A percentile compares a stretch with the other conserved stretches of the same genome.
Conservation (phyloP, 2,888 invertebrate species). For the Seira musarum region DNA sequence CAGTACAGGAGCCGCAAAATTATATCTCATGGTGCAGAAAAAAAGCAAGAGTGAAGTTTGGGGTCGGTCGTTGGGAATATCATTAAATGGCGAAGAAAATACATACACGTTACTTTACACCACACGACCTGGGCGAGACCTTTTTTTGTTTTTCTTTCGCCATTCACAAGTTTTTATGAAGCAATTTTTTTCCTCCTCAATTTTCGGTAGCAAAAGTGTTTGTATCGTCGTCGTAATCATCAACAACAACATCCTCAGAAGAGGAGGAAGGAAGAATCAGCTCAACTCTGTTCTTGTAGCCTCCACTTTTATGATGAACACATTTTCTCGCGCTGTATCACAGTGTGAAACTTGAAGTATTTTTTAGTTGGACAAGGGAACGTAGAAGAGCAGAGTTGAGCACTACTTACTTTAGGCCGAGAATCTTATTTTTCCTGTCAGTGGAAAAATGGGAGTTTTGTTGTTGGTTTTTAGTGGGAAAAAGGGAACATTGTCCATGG, state of each 20-base stretch:
- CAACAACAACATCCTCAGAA: not conserved
- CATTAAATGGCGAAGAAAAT: not conserved
- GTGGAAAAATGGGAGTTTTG: slow-evolving; percentile 54
- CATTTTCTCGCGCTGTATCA: slow-evolving; percentile 10
- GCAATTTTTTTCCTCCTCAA: slow-evolving; percentile 14
- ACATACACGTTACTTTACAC: not conserved
- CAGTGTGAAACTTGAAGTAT: slow-evolving; percentile 18
- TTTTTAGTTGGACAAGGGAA: not conserved
- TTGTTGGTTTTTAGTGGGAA: slow-evolving; percentile 46
- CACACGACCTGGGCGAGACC: not conserved
- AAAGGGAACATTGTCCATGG: slow-evolving; percentile 54
- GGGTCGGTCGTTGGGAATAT: not conserved
- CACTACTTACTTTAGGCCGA: not conserved
- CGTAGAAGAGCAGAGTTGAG: too few relatives aligned
- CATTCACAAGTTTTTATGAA: slow-evolving; percentile 20
- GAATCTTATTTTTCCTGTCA: slow-evolving; percentile 8
- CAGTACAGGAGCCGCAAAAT: not conserved
- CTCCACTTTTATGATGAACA: not conserved
- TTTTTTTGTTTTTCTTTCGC: not conserved
- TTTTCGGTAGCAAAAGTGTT: slow-evolving; percentile 1
- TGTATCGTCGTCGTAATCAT: too few relatives aligned
- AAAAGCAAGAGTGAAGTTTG: not conserved
- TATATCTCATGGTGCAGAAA: not conserved
- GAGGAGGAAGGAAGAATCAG: not conserved
- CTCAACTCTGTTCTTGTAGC: not conserved